Percentiles rank a stretch among this genome's conserved stretches.
phyloP scores from a whole-genome alignment of 2,888 invertebrate species.

The Patella pellucida region DNA sequence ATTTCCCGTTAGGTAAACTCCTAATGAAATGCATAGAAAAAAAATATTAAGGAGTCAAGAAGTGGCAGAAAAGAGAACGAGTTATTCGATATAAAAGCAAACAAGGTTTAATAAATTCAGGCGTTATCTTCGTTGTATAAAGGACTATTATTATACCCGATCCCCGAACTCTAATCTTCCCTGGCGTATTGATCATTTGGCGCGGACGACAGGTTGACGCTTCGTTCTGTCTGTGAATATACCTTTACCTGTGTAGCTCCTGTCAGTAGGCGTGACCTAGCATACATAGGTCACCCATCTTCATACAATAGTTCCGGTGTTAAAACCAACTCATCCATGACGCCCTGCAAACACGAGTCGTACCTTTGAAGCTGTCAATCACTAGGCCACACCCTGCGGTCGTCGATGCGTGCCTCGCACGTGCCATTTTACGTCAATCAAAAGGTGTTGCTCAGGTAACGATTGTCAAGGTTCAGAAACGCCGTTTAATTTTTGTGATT shows the following conservation, averaged over 20 bases:
- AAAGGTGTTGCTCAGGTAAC: constrained; percentile 3
- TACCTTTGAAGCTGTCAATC: background rate
- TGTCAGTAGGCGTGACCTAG: background rate
- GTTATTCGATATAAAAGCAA: too few relatives aligned
- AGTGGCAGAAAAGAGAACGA: too few relatives aligned
- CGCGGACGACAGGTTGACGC: background rate
- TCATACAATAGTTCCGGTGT: background rate
- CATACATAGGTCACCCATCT: background rate
- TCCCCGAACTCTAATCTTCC: too few relatives aligned
- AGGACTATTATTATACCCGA: too few relatives aligned
- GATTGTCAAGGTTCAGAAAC: background rate
- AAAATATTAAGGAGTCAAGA: too few relatives aligned
- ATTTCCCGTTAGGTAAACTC: too few relatives aligned
- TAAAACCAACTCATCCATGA: background rate
- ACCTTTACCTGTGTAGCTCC: background rate
- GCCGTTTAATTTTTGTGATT: background rate
- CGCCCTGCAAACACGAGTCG: background rate
- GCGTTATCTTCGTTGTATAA: too few relatives aligned
- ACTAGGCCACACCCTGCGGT: constrained; percentile 24
- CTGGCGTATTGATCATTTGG: background rate
- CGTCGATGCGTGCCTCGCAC: constrained; percentile 28
- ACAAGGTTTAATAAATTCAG: too few relatives aligned
- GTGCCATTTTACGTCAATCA: constrained; percentile 30
- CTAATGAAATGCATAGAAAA: too few relatives aligned
- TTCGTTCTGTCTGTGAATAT: background rate